Evolutionary conservation across 1,140 invertebrate genomes (phyloP).

Genomic region (Cydia strobilella): DNA sequence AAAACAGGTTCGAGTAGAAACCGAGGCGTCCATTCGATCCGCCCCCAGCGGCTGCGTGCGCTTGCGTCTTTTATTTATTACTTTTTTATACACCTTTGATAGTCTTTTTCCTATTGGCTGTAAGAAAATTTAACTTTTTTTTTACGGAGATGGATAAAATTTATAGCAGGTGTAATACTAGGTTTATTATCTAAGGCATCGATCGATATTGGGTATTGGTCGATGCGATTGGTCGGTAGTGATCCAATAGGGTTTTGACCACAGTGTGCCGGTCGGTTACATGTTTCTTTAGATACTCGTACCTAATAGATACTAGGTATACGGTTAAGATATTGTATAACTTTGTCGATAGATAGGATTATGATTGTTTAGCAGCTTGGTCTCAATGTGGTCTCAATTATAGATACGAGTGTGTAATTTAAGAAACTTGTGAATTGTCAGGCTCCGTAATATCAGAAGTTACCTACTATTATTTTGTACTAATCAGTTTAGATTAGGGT

Average conservation of each 20-base stretch:
- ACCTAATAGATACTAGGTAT: too few relatives aligned
- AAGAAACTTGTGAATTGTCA: too few relatives aligned
- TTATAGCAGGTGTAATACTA: constrained; percentile 67
- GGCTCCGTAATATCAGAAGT: too few relatives aligned
- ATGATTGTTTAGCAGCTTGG: too few relatives aligned
- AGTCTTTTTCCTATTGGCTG: constrained; percentile 75
- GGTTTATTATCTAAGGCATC: constrained; percentile 51
- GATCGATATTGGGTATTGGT: constrained; percentile 56
- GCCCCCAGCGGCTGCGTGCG: constrained; percentile 59
- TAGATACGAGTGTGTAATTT: too few relatives aligned
- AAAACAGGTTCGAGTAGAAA: constrained; percentile 53
- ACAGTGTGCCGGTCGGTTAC: not conserved
- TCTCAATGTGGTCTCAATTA: too few relatives aligned
- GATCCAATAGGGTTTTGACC: constrained; percentile 42
- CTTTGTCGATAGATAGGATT: too few relatives aligned
- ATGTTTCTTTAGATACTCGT: not conserved
- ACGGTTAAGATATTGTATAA: too few relatives aligned
- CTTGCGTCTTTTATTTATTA: constrained; percentile 56
- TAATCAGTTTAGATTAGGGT: too few relatives aligned
- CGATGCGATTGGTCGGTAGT: constrained; percentile 54
- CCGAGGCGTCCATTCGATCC: constrained; percentile 50
- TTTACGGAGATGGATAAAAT: constrained; percentile 62
- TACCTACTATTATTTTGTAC: too few relatives aligned
- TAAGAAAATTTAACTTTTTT: constrained; percentile 60
- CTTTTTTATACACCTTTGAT: constrained; percentile 58